Evolutionary conservation across 2,888 invertebrate species (phyloP), one percentile per base, ranked within the genome.

Genomic region (Automeris io): DNA sequence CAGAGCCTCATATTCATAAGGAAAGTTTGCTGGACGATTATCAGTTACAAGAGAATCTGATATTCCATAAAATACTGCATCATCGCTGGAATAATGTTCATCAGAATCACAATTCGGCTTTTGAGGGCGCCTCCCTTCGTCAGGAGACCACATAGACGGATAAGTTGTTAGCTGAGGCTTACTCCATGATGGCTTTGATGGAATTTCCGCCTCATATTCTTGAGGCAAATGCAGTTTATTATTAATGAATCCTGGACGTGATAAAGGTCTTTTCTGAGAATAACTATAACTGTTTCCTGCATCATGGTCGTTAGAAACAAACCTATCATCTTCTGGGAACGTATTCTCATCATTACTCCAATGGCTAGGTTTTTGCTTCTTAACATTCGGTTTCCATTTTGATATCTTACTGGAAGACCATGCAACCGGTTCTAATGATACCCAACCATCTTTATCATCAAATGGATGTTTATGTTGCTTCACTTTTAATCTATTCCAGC

Each of bases 351-450:
- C 74, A 37, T 83, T 76, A 35, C 71, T 74, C 81, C 82, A 86
- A 37, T 76, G 68, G 53, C 69, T 72, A 11, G 78, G 81, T 53
- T 88, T 86, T 58, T 89, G 88, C 42, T 87, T 80, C 45, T 88
- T 88, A 5, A 88, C 78, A 46, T 90, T 90, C 0, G 91, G 90
- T 60, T 93, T 91, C 94, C 93, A 94, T 69, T 93, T 93, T 1
- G 93, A 92, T 46, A 93, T 91, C 75, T 93, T 93, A 51, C 93
- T 93, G 7, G 92, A 89, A 0, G 93, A 93, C 93, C 93, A 94
- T 0, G 93, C 93, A 3, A 94, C 89, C 3, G 91, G 93, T 48
- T 94, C 93, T 39, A 94, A 69, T 1, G 92, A 90, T 0, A 94
- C 92, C 94, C 94, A 94, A 1, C 93, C 93, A 39, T 91, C 91